Conservation (phyloP, 1,140 invertebrate genomes). For the Pararge aegeria region DNA sequence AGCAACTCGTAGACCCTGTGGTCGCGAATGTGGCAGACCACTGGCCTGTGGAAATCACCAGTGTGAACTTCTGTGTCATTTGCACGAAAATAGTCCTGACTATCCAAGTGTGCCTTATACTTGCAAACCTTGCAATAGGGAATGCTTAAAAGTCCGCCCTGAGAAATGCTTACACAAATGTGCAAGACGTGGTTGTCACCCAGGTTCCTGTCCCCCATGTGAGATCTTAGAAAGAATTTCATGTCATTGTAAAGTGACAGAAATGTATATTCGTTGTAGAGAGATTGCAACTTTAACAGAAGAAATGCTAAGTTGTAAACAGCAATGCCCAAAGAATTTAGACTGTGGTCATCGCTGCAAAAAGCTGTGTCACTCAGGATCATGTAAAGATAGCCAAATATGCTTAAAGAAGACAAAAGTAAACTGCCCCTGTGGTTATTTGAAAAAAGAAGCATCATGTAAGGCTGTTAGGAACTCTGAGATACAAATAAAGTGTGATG, state of each 20-base stretch:
- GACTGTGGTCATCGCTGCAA: conserved; percentile 89
- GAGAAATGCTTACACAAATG: conserved; percentile 90
- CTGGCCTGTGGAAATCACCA: conserved; percentile 90
- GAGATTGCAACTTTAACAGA: conserved; percentile 82
- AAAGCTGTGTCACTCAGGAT: conserved; percentile 87
- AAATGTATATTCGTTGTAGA: conserved; percentile 86
- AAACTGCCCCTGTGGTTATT: conserved; percentile 88
- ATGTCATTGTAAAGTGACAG: conserved; percentile 90
- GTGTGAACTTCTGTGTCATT: conserved; percentile 88
- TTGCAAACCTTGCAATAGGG: conserved; percentile 87
- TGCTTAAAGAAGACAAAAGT: conserved; percentile 91
- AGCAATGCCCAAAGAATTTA: conserved; percentile 92
- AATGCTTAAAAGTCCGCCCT: conserved; percentile 85
- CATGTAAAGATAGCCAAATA: conserved; percentile 83
- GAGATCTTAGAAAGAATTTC: conserved; percentile 84
- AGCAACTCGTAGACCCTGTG: conserved; percentile 86
- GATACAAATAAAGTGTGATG: conserved; percentile 82
- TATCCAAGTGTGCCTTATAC: conserved; percentile 66
- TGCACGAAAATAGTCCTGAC: conserved; percentile 70
- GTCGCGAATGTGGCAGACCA: conserved; percentile 84
- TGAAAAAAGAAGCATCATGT: conserved; percentile 89
- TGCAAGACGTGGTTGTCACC: conserved; percentile 86
- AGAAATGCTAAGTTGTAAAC: conserved; percentile 86
- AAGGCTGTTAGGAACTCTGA: conserved; percentile 80
- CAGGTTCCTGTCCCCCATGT: conserved; percentile 85